Conservation (phyloP, 2,113 vertebrate species). For the Sapayoa aenigma region DNA sequence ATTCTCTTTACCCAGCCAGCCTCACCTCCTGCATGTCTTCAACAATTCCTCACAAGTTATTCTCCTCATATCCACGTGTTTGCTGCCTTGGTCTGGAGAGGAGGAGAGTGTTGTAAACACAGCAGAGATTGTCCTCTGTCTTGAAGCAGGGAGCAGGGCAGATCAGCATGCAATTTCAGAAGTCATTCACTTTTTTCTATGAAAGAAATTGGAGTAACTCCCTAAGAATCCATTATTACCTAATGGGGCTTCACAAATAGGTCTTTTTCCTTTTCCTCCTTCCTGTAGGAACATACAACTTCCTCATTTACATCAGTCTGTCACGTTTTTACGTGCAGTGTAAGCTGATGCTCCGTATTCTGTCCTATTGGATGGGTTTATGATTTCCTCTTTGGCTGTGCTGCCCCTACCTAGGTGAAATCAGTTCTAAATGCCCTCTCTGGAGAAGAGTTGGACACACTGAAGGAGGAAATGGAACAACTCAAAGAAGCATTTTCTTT, state of each 20-base stretch:
- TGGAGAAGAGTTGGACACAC: constrained; percentile 77
- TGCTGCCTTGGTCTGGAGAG: not conserved
- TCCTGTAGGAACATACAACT: not conserved
- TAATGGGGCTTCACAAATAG: not conserved
- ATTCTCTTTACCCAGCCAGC: not conserved
- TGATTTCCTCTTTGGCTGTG: constrained; percentile 11
- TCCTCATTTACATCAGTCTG: not conserved
- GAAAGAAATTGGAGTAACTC: not conserved
- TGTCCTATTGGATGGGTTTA: not conserved
- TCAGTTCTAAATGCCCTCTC: constrained; percentile 83
- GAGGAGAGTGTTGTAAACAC: not conserved
- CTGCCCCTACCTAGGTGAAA: constrained; percentile 80
- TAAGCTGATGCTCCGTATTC: not conserved
- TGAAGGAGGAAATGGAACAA: constrained; percentile 81
- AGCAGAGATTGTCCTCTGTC: not conserved
- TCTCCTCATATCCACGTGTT: not conserved
- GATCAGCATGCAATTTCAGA: not conserved
- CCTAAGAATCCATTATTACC: not conserved
- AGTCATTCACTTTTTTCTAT: not conserved
- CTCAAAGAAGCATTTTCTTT: constrained; percentile 89
- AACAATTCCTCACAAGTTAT: not conserved
- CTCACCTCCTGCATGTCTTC: not conserved
- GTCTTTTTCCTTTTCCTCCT: not conserved
- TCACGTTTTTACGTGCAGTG: not conserved
- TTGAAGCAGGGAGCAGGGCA: not conserved